Conservation (phyloP, 2,797 vertebrate species). For the Schizopygopsis pylzovi region DNA sequence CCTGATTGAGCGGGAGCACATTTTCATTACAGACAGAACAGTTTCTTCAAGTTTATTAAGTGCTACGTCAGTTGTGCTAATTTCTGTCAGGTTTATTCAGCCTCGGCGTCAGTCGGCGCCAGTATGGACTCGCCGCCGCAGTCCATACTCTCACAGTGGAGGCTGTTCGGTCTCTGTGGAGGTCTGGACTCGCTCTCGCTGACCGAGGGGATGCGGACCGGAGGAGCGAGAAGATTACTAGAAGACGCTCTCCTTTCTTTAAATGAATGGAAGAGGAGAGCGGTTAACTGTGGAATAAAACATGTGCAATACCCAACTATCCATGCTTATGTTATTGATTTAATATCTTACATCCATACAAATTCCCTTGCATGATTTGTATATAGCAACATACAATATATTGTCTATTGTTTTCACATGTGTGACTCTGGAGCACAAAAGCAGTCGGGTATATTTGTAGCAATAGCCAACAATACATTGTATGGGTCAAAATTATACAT, state of each 20-base stretch:
- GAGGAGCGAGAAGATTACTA: conserved; percentile 66
- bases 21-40: background rate
- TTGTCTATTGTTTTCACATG: too few relatives aligned
- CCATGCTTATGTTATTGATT: too few relatives aligned
- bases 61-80: background rate
- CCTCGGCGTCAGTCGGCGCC: background rate
- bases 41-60: background rate
- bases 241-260: conserved; percentile 74
- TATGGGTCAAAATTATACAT: too few relatives aligned
- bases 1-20: background rate
- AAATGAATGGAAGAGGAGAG: background rate
- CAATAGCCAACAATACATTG: too few relatives aligned
- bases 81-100: conserved; percentile 6
- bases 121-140: background rate
- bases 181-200: conserved; percentile 72
- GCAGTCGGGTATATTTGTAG: too few relatives aligned
- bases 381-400: too few relatives aligned
- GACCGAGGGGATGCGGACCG: conserved; percentile 71
- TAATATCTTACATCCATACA: too few relatives aligned
- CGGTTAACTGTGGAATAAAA: too few relatives aligned
- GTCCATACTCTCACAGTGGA: background rate
- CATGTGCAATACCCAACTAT: too few relatives aligned
- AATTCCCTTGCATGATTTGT: too few relatives aligned
- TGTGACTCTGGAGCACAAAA: too few relatives aligned
- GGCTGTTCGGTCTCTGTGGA: conserved; percentile 62